These are phyloP conservation scores for Stegodyphus mimosarum DNA, from an alignment of 1,140 invertebrate species.

Conservation along the genomic window DNA sequence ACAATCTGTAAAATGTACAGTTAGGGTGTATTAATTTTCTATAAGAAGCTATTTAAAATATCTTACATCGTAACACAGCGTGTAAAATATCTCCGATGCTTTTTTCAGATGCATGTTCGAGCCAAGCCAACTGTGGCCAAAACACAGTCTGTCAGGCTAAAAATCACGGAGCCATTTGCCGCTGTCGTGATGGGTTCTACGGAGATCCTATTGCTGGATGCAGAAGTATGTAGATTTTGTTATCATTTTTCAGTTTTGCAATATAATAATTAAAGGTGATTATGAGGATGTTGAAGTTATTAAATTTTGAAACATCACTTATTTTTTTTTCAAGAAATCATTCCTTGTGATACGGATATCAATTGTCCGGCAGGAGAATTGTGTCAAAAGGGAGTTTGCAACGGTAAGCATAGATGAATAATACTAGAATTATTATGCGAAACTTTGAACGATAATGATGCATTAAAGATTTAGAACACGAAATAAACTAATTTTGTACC, in stretches of 20 bases:
- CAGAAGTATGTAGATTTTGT: conserved; percentile 40
- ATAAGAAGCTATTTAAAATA: no score
- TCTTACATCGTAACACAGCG: no score
- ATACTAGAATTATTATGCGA: background rate
- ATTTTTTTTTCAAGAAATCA: conserved; percentile 49
- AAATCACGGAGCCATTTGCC: conserved; percentile 78
- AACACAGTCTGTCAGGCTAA: conserved; percentile 69
- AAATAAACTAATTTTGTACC: background rate
- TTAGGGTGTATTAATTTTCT: no score
- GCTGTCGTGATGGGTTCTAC: conserved; percentile 80
- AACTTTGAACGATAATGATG: background rate
- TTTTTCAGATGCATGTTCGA: conserved; percentile 55
- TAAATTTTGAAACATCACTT: background rate
- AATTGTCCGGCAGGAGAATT: conserved; percentile 64
- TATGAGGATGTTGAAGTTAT: background rate
- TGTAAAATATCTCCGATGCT: background rate
- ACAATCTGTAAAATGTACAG: no score
- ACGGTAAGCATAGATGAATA: conserved; percentile 34
- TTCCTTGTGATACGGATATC: conserved; percentile 63
- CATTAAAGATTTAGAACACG: background rate
- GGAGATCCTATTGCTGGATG: conserved; percentile 77
- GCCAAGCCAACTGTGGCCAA: conserved; percentile 66
- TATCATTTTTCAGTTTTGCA: background rate
- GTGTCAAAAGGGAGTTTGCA: conserved; percentile 63
- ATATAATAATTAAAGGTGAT: background rate